Base-by-base conservation (phyloP, 2,113 vertebrate genomes). In the Raphicerus campestris region DNA sequence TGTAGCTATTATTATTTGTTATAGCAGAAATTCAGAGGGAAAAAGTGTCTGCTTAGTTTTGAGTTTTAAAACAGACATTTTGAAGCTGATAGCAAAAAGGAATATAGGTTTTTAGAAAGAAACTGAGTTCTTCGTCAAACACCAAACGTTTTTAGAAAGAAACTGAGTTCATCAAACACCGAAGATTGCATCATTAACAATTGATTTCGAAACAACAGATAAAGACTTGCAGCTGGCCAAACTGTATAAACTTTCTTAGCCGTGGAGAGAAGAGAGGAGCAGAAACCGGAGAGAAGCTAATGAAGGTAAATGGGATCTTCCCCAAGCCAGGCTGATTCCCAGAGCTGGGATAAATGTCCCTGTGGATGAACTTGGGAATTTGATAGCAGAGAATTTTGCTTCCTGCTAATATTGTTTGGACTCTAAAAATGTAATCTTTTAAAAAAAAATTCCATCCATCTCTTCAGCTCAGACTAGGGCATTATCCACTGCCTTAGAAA, bases 51-150 rank as follows among this genome's bases (percentile, higher is more conserved):
- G 53, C 42, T 96, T 77, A 45, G 26, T 80, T 82, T 63, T 91
- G 16, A 91, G 42, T 84, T 93, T 95, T 58, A 78, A 80, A 97
- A 88, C 7, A 87, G 77, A 56, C 17, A 66, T 93, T 91, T 93
- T 80, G 30, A 89, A 80, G 53, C 45, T 47, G 10, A 49, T 56
- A 15, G 49, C 56, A 75, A 84, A 73, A 91, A 84, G 28, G 3
- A 92, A 94, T 45, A 30, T 85, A 86, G 24, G 5, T 20, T 75
- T 63, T 87, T 73, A 55, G 39, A 91, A 88, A 88, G 84, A 42
- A 92, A 84, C 8, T 94, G n/a, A 16, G 32, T 47, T 47, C 47
- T 28, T 94, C 42, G 39, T 80, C 26, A 20, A 95, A 89, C 81
- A 61, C 24, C 19, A 47, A 47, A 47, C 47, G 7, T 20, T 75